Evolutionary conservation across 2,113 vertebrate genomes (phyloP), one percentile per base, ranked within the genome.

Genomic region (Silurus asotus): DNA sequence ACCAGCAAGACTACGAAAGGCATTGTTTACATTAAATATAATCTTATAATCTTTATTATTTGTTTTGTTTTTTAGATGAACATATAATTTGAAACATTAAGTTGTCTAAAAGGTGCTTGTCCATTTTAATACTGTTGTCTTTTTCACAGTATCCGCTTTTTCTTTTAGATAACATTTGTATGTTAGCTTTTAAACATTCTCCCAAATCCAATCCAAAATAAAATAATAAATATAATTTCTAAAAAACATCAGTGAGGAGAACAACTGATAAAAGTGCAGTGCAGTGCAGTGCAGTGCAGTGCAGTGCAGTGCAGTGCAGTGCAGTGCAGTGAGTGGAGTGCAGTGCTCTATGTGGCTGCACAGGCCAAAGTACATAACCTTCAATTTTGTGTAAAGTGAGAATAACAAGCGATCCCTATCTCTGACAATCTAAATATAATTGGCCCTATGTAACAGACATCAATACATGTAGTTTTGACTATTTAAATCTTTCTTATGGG

Each of bases 241-340:
- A 37, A 55, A 25, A 72, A 37, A 80, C 87, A 81, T 55, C 61
- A 76, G 65, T 88, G 74, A 87, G 84, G 67, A 83, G 64, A 85
- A 56, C 8, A 62, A 65, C 25, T 56, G 62, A 77, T 77, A 17
- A 49, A 61, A 55, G 37, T 69, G 65, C 37, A 37, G 37, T 37
- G 37, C 2, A 37, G 37, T 37, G 37, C 2, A 37, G 37, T 45
- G 25, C 67, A 48, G 53, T 48, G 56, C 49, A 37, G 37, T 45
- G 25, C 67, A 48, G 53, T 48, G 56, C 49, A 37, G 37, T 45
- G 25, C 67, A 48, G 53, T 48, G 56, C 49, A n/a, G n/a, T n/a
- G n/a, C n/a, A n/a, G n/a, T n/a, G n/a, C n/a, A n/a, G n/a, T n/a
- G n/a, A n/a, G n/a, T 37, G 37, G 37, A 37, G 37, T 45, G 25